Percentiles rank a stretch among this genome's conserved stretches.
phyloP scores from a whole-genome alignment of 1,140 invertebrate species.

The Euura saliciscinereae region DNA sequence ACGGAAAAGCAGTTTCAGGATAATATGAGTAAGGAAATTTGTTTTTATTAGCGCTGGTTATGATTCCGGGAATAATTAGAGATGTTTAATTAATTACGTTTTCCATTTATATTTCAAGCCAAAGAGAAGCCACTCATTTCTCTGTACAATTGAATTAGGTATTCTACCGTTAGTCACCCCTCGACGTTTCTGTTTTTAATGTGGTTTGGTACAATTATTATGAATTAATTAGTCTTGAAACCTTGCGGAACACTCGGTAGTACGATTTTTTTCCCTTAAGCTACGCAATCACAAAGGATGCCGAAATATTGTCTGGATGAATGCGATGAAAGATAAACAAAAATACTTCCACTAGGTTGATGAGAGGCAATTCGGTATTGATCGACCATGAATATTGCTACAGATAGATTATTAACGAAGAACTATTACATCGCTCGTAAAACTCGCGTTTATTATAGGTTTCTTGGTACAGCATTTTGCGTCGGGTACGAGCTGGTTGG shows the following conservation, averaged over 20 bases:
- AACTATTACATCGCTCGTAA: neutral
- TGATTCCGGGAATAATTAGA: neutral
- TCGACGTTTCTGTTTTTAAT: neutral
- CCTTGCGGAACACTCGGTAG: too few relatives aligned
- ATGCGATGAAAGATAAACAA: neutral
- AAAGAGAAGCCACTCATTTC: neutral
- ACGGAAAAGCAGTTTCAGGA: neutral
- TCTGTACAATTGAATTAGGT: neutral
- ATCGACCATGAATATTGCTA: neutral
- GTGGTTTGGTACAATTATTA: neutral
- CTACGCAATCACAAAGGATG: too few relatives aligned
- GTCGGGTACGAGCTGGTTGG: neutral
- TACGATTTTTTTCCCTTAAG: too few relatives aligned
- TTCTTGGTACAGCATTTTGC: neutral
- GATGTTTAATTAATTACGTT: neutral
- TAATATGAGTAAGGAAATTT: neutral
- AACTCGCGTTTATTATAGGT: neutral
- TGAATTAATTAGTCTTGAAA: too few relatives aligned
- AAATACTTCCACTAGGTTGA: neutral
- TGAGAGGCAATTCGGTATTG: neutral
- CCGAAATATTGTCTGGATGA: too few relatives aligned
- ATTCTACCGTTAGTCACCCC: too few relatives aligned
- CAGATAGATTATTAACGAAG: neutral
- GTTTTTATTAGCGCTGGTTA: neutral
- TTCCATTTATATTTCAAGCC: neutral